phyloP scores from a whole-genome alignment of 2,797 vertebrate species.

The Cheirogaleus major region DNA sequence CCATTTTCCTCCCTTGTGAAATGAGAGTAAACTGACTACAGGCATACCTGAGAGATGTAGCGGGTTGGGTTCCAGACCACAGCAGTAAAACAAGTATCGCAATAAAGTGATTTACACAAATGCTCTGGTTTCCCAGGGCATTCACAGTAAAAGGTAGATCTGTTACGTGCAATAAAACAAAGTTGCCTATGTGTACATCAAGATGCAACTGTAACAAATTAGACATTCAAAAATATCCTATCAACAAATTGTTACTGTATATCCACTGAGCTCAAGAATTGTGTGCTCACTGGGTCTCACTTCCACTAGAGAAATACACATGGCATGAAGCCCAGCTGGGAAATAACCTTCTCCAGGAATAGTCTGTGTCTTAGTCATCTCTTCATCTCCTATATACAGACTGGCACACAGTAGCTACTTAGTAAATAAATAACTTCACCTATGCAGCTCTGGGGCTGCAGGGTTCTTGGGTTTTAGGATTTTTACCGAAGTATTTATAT shows the following conservation, averaged over 20 bases:
- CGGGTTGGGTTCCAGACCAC: background rate
- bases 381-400: rapidly evolving
- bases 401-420: background rate
- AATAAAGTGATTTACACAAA: background rate
- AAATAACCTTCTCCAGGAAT: background rate
- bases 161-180: background rate
- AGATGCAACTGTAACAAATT: background rate
- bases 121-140: background rate
- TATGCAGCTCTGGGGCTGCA: background rate
- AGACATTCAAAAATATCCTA: background rate
- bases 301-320: background rate
- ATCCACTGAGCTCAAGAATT: background rate
- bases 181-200: background rate
- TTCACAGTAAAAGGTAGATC: background rate
- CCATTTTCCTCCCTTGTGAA: background rate
- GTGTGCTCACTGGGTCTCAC: no score
- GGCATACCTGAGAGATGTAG: background rate
- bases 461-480: background rate
- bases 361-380: background rate
- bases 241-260: background rate
- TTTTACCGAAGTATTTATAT: background rate
- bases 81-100: background rate
- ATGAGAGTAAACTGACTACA: background rate
- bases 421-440: background rate
- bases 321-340: background rate